These are phyloP conservation scores for Trogon surrucura DNA, from an alignment of 2,113 vertebrate genomes.

Conservation along the genomic window DNA sequence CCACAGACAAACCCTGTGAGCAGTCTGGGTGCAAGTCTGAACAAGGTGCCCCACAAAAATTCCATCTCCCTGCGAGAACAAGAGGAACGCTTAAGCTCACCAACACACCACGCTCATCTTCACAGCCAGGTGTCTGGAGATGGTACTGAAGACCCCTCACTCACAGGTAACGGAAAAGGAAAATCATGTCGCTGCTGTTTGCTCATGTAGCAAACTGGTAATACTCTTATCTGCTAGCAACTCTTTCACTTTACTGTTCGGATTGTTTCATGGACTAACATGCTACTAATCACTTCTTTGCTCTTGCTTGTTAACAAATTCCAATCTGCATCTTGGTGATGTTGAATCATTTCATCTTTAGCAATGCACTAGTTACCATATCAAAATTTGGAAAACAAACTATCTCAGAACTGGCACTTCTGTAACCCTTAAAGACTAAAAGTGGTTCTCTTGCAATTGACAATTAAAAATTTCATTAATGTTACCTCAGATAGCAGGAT, in stretches of 20 bases:
- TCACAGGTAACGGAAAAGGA: conserved; percentile 80
- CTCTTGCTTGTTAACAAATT: background rate
- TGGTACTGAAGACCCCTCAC: conserved; percentile 71
- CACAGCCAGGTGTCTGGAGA: conserved; percentile 58
- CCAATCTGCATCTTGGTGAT: background rate
- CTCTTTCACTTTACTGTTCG: background rate
- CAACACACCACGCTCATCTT: conserved; percentile 3
- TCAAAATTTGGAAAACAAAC: background rate
- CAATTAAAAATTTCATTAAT: background rate
- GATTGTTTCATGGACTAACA: conserved; percentile 6
- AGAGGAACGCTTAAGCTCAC: conserved; percentile 75
- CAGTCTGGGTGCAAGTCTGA: conserved; percentile 28
- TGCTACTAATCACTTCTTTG: background rate
- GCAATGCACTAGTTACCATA: background rate
- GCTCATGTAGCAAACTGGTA: conserved; percentile 70
- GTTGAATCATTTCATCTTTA: background rate
- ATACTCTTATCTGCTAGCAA: background rate
- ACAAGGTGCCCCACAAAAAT: conserved; percentile 69
- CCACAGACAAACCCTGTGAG: conserved; percentile 37
- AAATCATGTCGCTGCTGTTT: conserved; percentile 72
- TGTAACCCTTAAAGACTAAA: background rate
- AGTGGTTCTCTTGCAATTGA: background rate
- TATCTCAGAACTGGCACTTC: background rate
- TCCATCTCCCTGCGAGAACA: conserved; percentile 79
- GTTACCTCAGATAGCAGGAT: background rate